Evolutionary conservation across 2,888 invertebrate genomes (phyloP), one percentile per base, ranked within the genome.

Genomic region (Liodrosophila aerea): DNA sequence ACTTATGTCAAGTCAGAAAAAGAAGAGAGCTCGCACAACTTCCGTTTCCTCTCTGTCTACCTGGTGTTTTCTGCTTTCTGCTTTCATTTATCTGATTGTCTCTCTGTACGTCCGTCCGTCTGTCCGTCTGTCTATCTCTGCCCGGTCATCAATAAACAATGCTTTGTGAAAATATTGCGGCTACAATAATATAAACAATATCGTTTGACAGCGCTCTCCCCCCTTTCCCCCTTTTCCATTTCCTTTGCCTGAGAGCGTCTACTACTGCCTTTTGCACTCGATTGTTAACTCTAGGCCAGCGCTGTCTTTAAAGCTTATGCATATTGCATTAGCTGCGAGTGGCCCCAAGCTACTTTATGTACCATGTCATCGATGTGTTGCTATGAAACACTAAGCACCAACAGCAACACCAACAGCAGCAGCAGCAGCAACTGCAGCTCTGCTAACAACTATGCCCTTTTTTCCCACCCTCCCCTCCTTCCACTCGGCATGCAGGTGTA

Each of bases 121-220:
- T 44, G 47, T 18, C n/a, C 44, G 39, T 22, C 12, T 44, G 22
- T 54, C 33, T 33, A 34, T 13, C 13, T 54, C 22, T 22, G 22
- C 22, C 22, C 22, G 52, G 30, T 39, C 37, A 36, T 63, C 69
- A 69, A 60, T 63, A 65, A 72, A 66, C 62, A 64, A 72, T 71
- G 61, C 51, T 27, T 46, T 64, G 50, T 56, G 47, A 57, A 69
- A 58, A 54, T 71, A 61, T 59, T 61, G 52, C 44, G 44, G 40
- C 41, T 29, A 52, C 62, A 59, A 69, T 63, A 63, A 61, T 60
- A 72, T 78, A 60, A 65, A 67, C 67, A 78, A 67, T 60, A 63
- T 44, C 50, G 44, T 46, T 67, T 64, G 67, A 81, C 53, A 57
- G 64, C 12, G 49, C 37, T 15, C 13, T 8, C 5, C 9, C 30